A percentile compares a stretch with the other conserved stretches of the same genome.
These are phyloP conservation scores for Peromyscus maniculatus DNA, from an alignment of 2,113 vertebrate species.

Conservation along the genomic window DNA sequence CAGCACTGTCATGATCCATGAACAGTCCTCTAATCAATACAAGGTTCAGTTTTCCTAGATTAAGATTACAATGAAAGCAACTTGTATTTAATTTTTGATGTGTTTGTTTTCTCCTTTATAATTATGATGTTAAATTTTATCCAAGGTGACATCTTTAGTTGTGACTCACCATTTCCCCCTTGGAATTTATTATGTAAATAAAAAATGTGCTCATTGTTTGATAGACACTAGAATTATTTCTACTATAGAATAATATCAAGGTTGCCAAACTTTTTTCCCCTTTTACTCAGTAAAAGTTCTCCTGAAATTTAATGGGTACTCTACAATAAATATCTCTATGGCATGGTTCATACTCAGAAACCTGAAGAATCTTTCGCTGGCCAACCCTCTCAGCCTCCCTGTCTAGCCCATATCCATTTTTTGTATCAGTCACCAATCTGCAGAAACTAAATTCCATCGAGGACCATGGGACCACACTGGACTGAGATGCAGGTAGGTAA, in stretches of 20 bases:
- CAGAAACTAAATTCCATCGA: background rate
- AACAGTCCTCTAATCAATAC: background rate
- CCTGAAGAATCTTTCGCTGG: background rate
- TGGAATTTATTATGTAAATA: background rate
- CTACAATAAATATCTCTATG: background rate
- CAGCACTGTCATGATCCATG: too few relatives aligned
- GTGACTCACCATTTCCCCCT: background rate
- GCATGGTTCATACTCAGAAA: background rate
- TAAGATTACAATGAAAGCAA: background rate
- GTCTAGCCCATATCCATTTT: background rate
- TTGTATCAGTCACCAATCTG: background rate
- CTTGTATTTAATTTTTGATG: background rate
- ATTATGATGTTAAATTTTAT: background rate
- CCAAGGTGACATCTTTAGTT: background rate
- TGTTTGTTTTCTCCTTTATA: background rate
- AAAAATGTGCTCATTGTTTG: background rate
- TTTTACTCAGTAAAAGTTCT: background rate
- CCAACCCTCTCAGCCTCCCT: background rate
- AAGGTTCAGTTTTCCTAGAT: background rate
- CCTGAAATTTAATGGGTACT: background rate
- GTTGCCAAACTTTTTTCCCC: background rate
- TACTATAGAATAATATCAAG: background rate
- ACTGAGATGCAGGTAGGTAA: background rate
- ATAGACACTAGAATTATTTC: background rate
- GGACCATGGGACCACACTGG: background rate